Evolutionary conservation across 2,888 invertebrate species (phyloP).

Genomic region (Diabrotica balteata): DNA sequence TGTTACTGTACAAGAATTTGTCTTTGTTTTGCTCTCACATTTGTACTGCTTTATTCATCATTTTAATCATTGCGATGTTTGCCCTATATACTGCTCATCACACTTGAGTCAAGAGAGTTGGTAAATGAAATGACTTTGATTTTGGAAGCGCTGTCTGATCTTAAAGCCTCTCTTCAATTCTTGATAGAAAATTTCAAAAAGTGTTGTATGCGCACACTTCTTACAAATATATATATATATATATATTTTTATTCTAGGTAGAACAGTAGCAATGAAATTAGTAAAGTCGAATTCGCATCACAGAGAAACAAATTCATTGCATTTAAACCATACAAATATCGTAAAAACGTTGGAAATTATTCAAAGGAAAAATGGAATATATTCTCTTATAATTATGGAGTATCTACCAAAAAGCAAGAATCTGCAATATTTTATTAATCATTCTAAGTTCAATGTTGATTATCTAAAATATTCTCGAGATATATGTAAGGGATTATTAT

Average conservation of each 20-base stretch:
- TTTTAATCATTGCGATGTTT: too few species aligned
- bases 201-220: too few species aligned
- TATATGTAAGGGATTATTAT: constrained; percentile 50
- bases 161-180: too few species aligned
- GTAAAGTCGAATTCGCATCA: constrained; percentile 35
- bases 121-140: too few species aligned
- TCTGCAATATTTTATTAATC: constrained; percentile 50
- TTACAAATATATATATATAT: neutral
- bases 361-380: constrained; percentile 42
- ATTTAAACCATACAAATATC: constrained; percentile 50
- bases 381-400: constrained; percentile 55
- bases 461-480: constrained; percentile 44
- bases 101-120: too few species aligned
- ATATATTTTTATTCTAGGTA: constrained; percentile 40
- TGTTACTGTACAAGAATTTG: too few species aligned
- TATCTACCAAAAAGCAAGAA: constrained; percentile 45
- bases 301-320: constrained; percentile 50
- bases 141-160: too few species aligned
- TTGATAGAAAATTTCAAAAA: too few species aligned
- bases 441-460: constrained; percentile 30
- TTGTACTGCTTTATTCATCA: too few species aligned
- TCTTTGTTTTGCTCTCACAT: too few species aligned
- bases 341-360: constrained; percentile 51
- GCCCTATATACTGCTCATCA: too few species aligned
- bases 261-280: constrained; percentile 54